phyloP scores from a whole-genome alignment of 1,140 invertebrate genomes.

The Venturia canescens region DNA sequence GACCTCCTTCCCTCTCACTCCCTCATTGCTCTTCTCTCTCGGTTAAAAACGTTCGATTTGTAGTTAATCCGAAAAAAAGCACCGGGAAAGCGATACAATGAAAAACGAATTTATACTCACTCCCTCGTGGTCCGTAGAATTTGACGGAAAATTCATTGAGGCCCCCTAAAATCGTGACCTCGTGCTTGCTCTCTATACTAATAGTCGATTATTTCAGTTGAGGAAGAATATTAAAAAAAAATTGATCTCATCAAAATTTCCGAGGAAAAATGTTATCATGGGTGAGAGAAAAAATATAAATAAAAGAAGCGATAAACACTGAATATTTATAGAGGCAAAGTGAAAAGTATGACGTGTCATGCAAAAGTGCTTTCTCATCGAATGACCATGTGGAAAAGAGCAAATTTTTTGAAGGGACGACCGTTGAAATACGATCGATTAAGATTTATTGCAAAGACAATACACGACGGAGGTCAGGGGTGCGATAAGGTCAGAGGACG shows the following conservation, averaged over 20 bases:
- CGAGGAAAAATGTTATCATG: too few relatives aligned
- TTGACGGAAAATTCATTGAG: conserved; percentile 99
- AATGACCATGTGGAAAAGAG: too few relatives aligned
- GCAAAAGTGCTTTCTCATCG: too few relatives aligned
- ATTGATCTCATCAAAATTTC: background rate
- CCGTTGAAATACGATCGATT: too few relatives aligned
- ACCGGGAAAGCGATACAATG: background rate
- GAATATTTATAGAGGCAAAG: too few relatives aligned
- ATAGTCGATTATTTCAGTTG: conserved; percentile 53
- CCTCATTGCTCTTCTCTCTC: conserved; percentile 19
- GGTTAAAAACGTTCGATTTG: background rate
- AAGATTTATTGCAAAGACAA: too few relatives aligned
- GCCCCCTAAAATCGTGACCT: conserved; percentile 98
- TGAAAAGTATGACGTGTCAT: too few relatives aligned
- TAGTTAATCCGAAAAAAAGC: background rate
- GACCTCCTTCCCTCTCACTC: conserved; percentile 19
- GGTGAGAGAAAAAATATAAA: conserved; percentile 4
- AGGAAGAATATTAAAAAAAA: conserved; percentile 60
- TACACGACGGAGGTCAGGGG: too few relatives aligned
- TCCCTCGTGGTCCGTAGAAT: conserved; percentile 98
- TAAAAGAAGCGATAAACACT: background rate
- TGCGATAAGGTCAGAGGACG: too few relatives aligned
- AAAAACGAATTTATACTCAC: conserved; percentile 80
- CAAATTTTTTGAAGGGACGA: too few relatives aligned
- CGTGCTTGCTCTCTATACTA: conserved; percentile 99